Evolutionary conservation across 2,113 vertebrate genomes (phyloP).

Genomic region (Jacana jacana): DNA sequence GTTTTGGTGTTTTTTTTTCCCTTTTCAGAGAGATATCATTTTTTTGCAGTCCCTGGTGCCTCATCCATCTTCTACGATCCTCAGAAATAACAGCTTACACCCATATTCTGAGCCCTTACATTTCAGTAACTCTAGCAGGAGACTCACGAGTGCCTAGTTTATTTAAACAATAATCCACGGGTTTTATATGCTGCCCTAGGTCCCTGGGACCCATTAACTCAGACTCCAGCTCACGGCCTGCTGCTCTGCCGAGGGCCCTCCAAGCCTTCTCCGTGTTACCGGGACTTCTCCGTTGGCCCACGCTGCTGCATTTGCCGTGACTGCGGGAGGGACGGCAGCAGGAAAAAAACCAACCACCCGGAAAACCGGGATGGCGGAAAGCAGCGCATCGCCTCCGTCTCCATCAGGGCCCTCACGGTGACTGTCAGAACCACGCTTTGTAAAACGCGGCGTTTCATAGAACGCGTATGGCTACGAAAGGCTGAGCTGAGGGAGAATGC

Average conservation of each 20-base stretch:
- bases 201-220: neutral
- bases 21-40: neutral
- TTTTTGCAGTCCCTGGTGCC: neutral
- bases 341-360: too few species aligned
- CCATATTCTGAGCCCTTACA: neutral
- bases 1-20: too few species aligned
- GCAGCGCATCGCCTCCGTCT: neutral
- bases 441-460: neutral
- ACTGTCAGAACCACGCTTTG: neutral
- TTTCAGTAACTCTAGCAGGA: neutral
- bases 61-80: neutral
- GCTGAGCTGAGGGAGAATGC: rapidly evolving
- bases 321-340: rapidly evolving
- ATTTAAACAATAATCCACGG: neutral
- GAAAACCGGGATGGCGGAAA: neutral
- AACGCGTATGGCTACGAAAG: rapidly evolving
- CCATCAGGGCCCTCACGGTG: neutral
- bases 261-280: neutral
- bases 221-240: rapidly evolving
- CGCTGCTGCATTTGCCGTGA: rapidly evolving
- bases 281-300: neutral
- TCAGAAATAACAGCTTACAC: neutral
- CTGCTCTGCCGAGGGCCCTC: neutral
- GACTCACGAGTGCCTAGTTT: neutral
- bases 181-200: neutral